These are phyloP conservation scores for Sceloporus tristichus DNA, from an alignment of 2,113 vertebrate species.

Conservation along the genomic window DNA sequence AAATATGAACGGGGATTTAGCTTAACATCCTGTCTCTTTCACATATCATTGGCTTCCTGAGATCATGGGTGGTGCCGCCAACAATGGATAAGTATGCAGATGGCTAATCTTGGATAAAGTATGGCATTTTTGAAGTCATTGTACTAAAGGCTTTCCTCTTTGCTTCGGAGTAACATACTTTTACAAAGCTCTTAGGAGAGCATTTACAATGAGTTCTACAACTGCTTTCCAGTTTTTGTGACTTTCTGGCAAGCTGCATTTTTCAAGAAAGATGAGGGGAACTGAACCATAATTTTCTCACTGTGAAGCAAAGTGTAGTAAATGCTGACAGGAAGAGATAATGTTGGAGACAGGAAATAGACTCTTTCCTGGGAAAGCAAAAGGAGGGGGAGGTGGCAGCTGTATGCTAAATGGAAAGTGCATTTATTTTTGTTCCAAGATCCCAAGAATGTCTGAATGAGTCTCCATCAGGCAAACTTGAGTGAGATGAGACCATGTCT, in stretches of 20 bases:
- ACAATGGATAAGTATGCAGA: not conserved
- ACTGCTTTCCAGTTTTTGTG: conserved; percentile 27
- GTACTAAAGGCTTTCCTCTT: conserved; percentile 38
- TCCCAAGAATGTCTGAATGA: conserved; percentile 74
- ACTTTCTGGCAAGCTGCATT: conserved; percentile 14
- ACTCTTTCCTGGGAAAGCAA: conserved; percentile 75
- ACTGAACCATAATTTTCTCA: conserved; percentile 40
- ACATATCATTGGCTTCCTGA: not conserved
- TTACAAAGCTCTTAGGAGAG: not conserved
- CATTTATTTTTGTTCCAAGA: conserved; percentile 72
- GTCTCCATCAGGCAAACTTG: not conserved
- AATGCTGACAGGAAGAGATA: conserved; percentile 76
- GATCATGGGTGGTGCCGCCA: not conserved
- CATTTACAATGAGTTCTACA: not conserved
- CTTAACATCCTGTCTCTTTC: not conserved
- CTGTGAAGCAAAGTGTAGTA: conserved; percentile 58
- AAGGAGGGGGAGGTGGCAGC: conserved; percentile 54
- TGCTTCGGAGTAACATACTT: conserved; percentile 30
- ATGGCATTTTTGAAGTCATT: not conserved
- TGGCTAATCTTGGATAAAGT: not conserved
- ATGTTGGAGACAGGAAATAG: conserved; percentile 77
- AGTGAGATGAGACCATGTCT: not conserved
- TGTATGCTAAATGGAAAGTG: conserved; percentile 55
- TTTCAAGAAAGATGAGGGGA: conserved; percentile 32
- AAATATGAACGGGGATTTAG: not conserved